Evolutionary conservation across 2,797 vertebrate genomes (phyloP), one percentile per base, ranked within the genome.

Genomic region (Mus minutoides): DNA sequence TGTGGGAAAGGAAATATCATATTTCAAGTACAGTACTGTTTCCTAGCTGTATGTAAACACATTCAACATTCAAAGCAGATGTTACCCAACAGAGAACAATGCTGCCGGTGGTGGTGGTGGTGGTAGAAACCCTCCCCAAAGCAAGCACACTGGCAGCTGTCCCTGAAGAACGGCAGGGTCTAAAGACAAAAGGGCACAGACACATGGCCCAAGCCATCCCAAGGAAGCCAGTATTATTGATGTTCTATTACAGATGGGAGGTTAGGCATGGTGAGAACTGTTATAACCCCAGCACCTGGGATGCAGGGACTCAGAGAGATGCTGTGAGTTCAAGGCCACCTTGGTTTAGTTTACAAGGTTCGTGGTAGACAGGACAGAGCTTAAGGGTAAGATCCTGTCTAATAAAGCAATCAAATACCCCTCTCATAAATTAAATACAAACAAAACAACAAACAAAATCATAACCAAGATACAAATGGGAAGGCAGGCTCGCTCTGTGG

Each of bases 1-100:
- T 91, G 52, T 37, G 86, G 46, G 64, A 88, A 76, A 46, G 40
- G 40, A 96, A 94, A 82, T 84, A 93, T 21, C n/a, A 0, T 82
- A 85, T 97, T 90, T 94, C 80, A 79, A 62, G 24, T 37, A 52
- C 52, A 75, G 60, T 88, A 77, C 56, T 56, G 26, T 80, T 80
- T 67, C 77, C 64, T 94, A 88, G 89, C 4, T 17, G 67, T 92
- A 56, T 85, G 60, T 67, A 90, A 96, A 75, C 88, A 94, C 75
- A 92, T 91, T 91, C 29, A 31, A 37, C 13, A 85, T 96, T 96
- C 77, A 94, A 95, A 96, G 14, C 21, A 82, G 43, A 34, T 78
- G 49, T 19, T 73, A 17, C 10, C 6, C 14, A 31, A 75, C 7
- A 78, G 22, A 94, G 43, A 76, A 31, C 19, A 54, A 46, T 31